Evolutionary conservation across 2,113 vertebrate genomes (phyloP), one percentile per base, ranked within the genome.

Genomic region (Bubo bubo): DNA sequence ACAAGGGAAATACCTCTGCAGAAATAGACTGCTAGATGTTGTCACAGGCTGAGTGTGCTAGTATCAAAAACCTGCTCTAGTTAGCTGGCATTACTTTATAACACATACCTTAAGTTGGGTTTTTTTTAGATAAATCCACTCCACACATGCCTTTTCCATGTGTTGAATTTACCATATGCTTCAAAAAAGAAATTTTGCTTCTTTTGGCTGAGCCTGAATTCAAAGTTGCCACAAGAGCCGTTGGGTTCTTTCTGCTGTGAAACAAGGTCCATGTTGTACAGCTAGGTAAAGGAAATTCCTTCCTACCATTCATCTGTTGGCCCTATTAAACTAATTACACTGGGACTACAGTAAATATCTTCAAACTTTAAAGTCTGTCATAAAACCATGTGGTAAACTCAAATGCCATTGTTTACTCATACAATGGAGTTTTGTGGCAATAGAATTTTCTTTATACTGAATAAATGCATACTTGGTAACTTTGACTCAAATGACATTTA

Each of bases 21-120:
- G 73, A 63, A 67, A 73, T 3, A 41, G 16, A 37, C 20, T 58
- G 35, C 19, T n/a, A 32, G 4, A 13, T 43, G 32, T 17, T 68
- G 53, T 30, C 64, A 53, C 23, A 64, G 27, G 37, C 20, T 35
- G 53, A 80, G 63, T 0, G 0, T 0, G 2, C 20, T 17, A 43
- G 10, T 18, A n/a, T n/a, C n/a, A 85, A 68, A 77, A 91, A 28
- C 6, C 5, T 30, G 11, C 15, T 76, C 35, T 30, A 35, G 22
- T 45, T 71, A 58, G 39, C 45, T 87, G 41, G 26, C 73, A 45
- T 67, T 71, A 37, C 10, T 62, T 87, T 18, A 41, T 34, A 41
- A 12, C 24, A 58, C 30, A 58, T 50, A 22, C 9, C 41, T 66
- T 64, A 30, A 41, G 41, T 45, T 19, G 18, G 14, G 7, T 23